Conservation (phyloP, 1,140 invertebrate species). For the Leptinotarsa defecta region DNA sequence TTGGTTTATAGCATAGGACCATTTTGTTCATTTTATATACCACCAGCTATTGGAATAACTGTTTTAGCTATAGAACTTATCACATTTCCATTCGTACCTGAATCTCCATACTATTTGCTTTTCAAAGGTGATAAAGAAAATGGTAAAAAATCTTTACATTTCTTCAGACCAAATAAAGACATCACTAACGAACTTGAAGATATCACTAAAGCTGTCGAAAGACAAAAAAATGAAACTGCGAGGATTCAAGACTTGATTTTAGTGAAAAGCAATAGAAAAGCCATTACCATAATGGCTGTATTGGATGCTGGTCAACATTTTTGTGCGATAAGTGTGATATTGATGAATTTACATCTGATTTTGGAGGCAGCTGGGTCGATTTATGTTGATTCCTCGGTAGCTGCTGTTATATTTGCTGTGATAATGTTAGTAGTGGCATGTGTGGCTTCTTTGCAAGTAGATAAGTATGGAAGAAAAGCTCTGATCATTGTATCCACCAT, state of each 20-base stretch:
- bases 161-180: slow-evolving; percentile 41
- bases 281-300: slow-evolving; percentile 49
- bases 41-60: slow-evolving; percentile 40
- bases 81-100: slow-evolving; percentile 36
- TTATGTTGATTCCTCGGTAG: slow-evolving; percentile 35
- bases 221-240: slow-evolving; percentile 43
- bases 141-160: slow-evolving; percentile 58
- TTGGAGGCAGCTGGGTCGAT: slow-evolving; percentile 41
- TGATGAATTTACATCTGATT: slow-evolving; percentile 46
- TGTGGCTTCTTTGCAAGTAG: slow-evolving; percentile 42
- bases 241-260: slow-evolving; percentile 41
- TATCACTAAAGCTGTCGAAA: slow-evolving; percentile 46
- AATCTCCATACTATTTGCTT: slow-evolving; percentile 41
- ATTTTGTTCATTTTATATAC: slow-evolving; percentile 38
- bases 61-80: slow-evolving; percentile 24
- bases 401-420: slow-evolving; percentile 47
- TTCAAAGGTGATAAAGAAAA: slow-evolving; percentile 50
- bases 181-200: slow-evolving; percentile 59
- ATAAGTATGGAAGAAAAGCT: slow-evolving; percentile 47
- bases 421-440: slow-evolving; percentile 44
- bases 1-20: slow-evolving; percentile 43
- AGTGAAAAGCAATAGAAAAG: slow-evolving; percentile 46
- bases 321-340: slow-evolving; percentile 54
- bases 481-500: slow-evolving; percentile 43
- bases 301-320: slow-evolving; percentile 63